Percentiles rank a stretch among this genome's conserved stretches.
These are phyloP conservation scores for Dipodomys ordii DNA, from an alignment of 2,113 vertebrate genomes.

Conservation along the genomic window DNA sequence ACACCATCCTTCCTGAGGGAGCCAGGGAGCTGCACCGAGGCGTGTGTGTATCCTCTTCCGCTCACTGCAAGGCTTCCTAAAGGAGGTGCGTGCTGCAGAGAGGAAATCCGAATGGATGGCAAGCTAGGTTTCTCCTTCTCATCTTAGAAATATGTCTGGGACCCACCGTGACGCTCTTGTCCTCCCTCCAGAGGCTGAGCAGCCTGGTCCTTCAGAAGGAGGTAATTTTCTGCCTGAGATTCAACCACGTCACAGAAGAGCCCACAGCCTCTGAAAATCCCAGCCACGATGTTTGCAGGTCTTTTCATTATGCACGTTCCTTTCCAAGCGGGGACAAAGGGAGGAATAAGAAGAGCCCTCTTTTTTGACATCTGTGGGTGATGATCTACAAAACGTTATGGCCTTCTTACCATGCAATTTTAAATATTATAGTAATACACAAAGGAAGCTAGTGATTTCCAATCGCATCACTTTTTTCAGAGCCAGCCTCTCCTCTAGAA, in stretches of 20 bases:
- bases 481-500: constrained; percentile 64
- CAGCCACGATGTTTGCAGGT: constrained; percentile 62
- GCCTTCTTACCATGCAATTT: constrained; percentile 62
- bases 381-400: constrained; percentile 54
- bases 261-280: constrained; percentile 73
- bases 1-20: not conserved
- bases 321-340: constrained; percentile 77
- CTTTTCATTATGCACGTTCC: constrained; percentile 78
- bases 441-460: constrained; percentile 46
- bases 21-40: not conserved
- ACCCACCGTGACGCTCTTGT: constrained; percentile 29
- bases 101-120: not conserved
- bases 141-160: constrained; percentile 58
- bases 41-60: not conserved
- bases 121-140: not conserved
- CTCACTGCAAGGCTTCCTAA: constrained; percentile 32
- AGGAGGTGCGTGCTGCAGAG: constrained; percentile 41
- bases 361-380: not conserved
- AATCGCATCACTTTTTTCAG: constrained; percentile 68
- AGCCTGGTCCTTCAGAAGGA: constrained; percentile 69
- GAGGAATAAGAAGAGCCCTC: constrained; percentile 70
- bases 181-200: constrained; percentile 64
- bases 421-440: constrained; percentile 38
- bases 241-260: constrained; percentile 73
- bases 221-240: constrained; percentile 70